Evolutionary conservation across 1,140 invertebrate species (phyloP).

Genomic region (Hyles euphorbiae): DNA sequence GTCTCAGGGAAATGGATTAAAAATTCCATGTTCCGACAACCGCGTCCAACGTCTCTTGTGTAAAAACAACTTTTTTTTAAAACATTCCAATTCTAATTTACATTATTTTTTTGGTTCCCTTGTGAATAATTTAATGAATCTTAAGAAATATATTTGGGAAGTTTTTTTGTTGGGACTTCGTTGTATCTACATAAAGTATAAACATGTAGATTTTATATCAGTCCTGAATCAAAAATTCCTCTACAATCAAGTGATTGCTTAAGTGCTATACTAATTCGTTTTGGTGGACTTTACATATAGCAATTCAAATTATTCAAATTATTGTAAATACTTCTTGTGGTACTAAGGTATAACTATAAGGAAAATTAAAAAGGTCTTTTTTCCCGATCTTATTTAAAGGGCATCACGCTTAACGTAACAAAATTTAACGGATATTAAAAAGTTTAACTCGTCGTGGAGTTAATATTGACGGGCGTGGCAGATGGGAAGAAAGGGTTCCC

Average conservation of each 20-base stretch:
- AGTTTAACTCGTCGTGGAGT: constrained; percentile 71
- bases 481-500: constrained; percentile 70
- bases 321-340: no score
- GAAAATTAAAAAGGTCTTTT: neutral
- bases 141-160: constrained; percentile 54
- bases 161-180: constrained; percentile 12
- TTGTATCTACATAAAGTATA: neutral
- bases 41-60: constrained; percentile 60
- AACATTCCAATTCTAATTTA: constrained; percentile 67
- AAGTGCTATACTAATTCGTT: no score
- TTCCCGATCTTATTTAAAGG: constrained; percentile 45
- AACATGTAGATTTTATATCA: no score
- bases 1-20: constrained; percentile 71
- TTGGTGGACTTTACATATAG: no score
- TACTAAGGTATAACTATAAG: no score
- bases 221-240: no score
- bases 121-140: constrained; percentile 72
- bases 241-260: no score
- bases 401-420: constrained; percentile 62
- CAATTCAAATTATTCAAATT: no score
- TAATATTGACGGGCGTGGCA: constrained; percentile 76
- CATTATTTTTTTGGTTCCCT: constrained; percentile 68
- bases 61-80: constrained; percentile 70
- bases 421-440: constrained; percentile 76
- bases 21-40: constrained; percentile 69